phyloP scores from a whole-genome alignment of 2,797 vertebrate genomes.

The Pangasius mekongensis region DNA sequence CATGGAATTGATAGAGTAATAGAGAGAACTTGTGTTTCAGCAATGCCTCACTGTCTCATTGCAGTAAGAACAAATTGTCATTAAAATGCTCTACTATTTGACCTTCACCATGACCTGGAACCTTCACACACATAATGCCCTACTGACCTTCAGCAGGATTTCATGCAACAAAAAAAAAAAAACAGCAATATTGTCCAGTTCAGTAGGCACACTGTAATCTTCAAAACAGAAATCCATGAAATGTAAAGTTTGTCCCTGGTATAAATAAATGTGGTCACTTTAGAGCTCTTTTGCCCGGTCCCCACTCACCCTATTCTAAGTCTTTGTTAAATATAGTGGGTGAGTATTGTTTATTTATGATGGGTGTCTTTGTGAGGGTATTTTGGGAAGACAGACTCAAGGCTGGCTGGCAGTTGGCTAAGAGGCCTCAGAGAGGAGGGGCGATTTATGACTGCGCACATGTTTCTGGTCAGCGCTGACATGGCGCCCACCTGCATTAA shows the following conservation, averaged over 20 bases:
- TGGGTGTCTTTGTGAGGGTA: slow-evolving; percentile 63
- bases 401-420: slow-evolving; percentile 50
- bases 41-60: neutral
- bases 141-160: neutral
- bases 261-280: neutral
- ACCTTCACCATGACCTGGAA: neutral
- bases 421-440: slow-evolving; percentile 39
- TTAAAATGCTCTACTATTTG: neutral
- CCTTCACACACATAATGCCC: neutral
- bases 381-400: slow-evolving; percentile 64
- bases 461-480: slow-evolving; percentile 36
- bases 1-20: neutral
- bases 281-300: neutral
- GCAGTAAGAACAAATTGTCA: neutral
- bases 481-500: slow-evolving; percentile 59
- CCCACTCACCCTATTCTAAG: neutral
- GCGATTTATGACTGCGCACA: slow-evolving; percentile 55
- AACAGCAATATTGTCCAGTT: neutral
- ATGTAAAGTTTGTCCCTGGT: neutral
- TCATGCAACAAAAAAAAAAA: neutral
- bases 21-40: neutral
- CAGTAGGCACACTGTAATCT: neutral
- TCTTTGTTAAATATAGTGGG: slow-evolving; percentile 43
- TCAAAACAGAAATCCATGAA: neutral
- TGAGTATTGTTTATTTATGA: slow-evolving; percentile 51